phyloP scores from a whole-genome alignment of 2,888 invertebrate genomes.

The Parnassius mnemosyne region DNA sequence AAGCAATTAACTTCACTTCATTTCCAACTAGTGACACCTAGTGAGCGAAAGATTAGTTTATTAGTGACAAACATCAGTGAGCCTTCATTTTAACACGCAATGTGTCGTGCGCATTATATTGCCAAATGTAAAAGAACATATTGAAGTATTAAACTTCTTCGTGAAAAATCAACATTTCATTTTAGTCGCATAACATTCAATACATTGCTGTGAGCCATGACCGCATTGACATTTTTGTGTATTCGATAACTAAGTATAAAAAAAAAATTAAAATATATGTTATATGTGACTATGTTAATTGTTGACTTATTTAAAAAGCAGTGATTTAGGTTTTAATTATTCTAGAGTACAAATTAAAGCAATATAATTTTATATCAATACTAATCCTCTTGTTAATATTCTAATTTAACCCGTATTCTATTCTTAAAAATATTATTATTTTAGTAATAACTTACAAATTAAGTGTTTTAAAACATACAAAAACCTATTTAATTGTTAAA shows the following conservation, averaged over 20 bases:
- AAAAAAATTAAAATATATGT: constrained; percentile 39
- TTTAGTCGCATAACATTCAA: constrained; percentile 33
- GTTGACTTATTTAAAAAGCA: constrained; percentile 46
- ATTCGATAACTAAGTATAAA: constrained; percentile 26
- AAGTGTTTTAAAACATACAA: constrained; percentile 22
- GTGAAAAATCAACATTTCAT: constrained; percentile 32
- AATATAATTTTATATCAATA: constrained; percentile 23
- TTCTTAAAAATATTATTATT: constrained; percentile 5
- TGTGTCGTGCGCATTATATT: constrained; percentile 40
- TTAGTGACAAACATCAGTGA: too few relatives aligned
- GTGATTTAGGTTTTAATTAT: constrained; percentile 20
- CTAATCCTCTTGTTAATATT: constrained; percentile 16
- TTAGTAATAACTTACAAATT: constrained; percentile 6
- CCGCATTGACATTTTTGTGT: constrained; percentile 51
- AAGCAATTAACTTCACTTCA: too few relatives aligned
- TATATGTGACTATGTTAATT: constrained; percentile 44
- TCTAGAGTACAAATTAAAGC: constrained; percentile 30
- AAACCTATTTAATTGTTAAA: constrained; percentile 5
- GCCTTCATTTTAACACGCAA: neutral
- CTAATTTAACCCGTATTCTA: constrained; percentile 20
- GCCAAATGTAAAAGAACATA: constrained; percentile 36
- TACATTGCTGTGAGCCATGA: constrained; percentile 35
- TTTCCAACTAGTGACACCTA: too few relatives aligned
- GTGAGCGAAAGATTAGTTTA: too few relatives aligned
- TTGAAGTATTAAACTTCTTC: constrained; percentile 22